These are phyloP conservation scores for Dermolepida albohirtum DNA, from an alignment of 2,888 invertebrate species.

Conservation along the genomic window DNA sequence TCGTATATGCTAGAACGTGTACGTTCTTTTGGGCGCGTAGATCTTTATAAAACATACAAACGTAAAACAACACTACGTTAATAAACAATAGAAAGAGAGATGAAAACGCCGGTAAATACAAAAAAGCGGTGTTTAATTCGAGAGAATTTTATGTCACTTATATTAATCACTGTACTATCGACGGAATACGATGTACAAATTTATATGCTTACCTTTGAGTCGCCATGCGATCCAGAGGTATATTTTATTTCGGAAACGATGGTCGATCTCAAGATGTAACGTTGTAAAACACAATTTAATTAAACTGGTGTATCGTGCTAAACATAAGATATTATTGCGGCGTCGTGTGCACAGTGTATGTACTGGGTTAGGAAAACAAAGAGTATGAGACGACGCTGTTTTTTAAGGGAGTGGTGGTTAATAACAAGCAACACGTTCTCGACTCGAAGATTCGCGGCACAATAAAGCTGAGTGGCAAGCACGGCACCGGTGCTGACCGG, in stretches of 20 bases:
- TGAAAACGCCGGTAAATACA: neutral
- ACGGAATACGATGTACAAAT: slow-evolving; percentile 14
- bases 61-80: neutral
- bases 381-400: slow-evolving; percentile 24
- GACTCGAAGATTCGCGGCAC: slow-evolving; percentile 54
- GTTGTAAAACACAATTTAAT: slow-evolving; percentile 16
- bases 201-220: slow-evolving; percentile 57
- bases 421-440: slow-evolving; percentile 42
- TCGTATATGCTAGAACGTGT: too few species aligned
- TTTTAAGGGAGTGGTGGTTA: slow-evolving; percentile 41
- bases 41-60: too few species aligned
- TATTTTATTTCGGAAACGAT: slow-evolving; percentile 13
- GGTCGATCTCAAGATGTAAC: slow-evolving; percentile 16
- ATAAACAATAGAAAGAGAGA: slow-evolving; percentile 13
- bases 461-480: slow-evolving; percentile 55
- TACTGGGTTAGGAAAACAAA: slow-evolving; percentile 13
- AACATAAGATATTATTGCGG: slow-evolving; percentile 32
- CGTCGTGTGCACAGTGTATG: slow-evolving; percentile 41
- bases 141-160: slow-evolving; percentile 13
- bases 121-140: slow-evolving; percentile 4
- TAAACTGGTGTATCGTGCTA: too few species aligned
- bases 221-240: slow-evolving; percentile 53
- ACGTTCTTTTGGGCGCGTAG: neutral
- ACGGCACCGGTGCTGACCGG: slow-evolving; percentile 52
- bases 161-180: slow-evolving; percentile 19